These are phyloP conservation scores for Furcula furcula DNA, from an alignment of 2,888 invertebrate genomes.

Conservation along the genomic window DNA sequence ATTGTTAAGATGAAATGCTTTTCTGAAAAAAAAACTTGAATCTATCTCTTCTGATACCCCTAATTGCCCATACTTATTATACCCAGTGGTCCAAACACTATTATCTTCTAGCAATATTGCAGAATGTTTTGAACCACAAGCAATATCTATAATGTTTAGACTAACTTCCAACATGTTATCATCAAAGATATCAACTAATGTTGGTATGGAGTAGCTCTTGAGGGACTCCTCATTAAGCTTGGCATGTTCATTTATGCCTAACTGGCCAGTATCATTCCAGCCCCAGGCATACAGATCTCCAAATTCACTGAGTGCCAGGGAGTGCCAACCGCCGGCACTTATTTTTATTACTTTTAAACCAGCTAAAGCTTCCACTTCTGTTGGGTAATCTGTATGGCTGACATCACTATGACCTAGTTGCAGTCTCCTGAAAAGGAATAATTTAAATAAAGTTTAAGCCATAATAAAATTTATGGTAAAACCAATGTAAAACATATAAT, in stretches of 20 bases:
- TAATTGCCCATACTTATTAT: constrained; percentile 92
- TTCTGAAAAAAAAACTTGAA: constrained; percentile 47
- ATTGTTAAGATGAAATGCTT: constrained; percentile 40
- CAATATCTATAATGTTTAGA: constrained; percentile 81
- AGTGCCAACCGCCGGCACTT: constrained; percentile 94
- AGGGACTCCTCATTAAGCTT: constrained; percentile 28
- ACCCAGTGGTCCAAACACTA: constrained; percentile 88
- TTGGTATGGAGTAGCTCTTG: constrained; percentile 56
- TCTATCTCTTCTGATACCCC: constrained; percentile 61
- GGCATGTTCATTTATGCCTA: constrained; percentile 82
- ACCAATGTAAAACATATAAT: not conserved
- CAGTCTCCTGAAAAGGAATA: constrained; percentile 85
- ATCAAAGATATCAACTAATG: constrained; percentile 60
- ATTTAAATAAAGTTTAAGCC: not conserved
- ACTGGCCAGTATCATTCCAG: constrained; percentile 93
- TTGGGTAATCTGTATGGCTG: constrained; percentile 83
- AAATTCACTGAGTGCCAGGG: constrained; percentile 87
- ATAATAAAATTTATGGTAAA: not conserved
- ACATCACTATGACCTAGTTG: constrained; percentile 92
- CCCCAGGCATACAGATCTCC: constrained; percentile 96
- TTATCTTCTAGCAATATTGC: constrained; percentile 85
- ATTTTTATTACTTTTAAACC: constrained; percentile 88
- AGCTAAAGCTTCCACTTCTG: constrained; percentile 86
- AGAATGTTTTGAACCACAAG: constrained; percentile 90
- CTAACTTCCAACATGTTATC: constrained; percentile 63